Evolutionary conservation across 2,113 vertebrate species (phyloP), one percentile per base, ranked within the genome.

Genomic region (Macroglossus sobrinus): DNA sequence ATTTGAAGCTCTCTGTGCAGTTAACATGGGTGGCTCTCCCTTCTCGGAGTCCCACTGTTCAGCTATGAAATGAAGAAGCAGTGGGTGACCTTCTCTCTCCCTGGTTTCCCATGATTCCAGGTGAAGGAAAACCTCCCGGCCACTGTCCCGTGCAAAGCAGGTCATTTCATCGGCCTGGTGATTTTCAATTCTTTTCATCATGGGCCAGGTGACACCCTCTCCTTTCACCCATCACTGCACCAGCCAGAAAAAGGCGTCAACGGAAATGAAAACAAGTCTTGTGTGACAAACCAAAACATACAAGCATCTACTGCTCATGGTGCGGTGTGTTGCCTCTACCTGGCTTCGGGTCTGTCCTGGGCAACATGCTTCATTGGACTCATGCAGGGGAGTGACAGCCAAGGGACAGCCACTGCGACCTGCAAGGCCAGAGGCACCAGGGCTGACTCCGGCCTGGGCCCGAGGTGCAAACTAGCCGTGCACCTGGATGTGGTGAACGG

Each of bases 351-450:
- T 47, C 88, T 89, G 68, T 40, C 40, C 93, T 71, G 47, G 84
- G 94, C 81, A 0, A 4, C 35, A 21, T 7, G 50, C 13, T 87
- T 35, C 15, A 84, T 72, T 84, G 33, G 0, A 1, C 61, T 93
- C 79, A 59, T 66, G 28, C 93, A 86, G 81, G 87, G 94, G 55
- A 84, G 24, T 50, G 35, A 82, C 55, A 24, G 72, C 35, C 85
- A 64, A 66, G 71, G 0, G 28, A 72, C 57, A 89, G 19, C 3
- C 8, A 13, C 45, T 28, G 38, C 1, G 0, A 75, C 40, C 15
- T 0, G 18, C 30, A 15, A 40, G 74, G 71, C 11, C 5, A 6
- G 94, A 95, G 45, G 40, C 84, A 59, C 10, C 18, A 8, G 0
- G 89, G 5, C 0, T 0, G 6, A 38, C 33, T 87, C 33, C n/a